Conservation (phyloP, 2,888 invertebrate species). For the Boloria selene region DNA sequence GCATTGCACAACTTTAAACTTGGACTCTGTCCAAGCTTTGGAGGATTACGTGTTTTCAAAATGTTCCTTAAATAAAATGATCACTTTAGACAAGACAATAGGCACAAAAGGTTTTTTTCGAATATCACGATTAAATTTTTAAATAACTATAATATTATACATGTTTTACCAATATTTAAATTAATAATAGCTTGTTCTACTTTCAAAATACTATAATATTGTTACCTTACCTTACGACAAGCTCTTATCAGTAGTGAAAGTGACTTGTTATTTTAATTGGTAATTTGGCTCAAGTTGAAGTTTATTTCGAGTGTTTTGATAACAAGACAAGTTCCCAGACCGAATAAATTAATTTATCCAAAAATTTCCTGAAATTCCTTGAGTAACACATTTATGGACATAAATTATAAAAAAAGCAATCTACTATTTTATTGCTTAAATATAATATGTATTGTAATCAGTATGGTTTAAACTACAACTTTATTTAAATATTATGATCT, state of each 20-base stretch:
- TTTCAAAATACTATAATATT: conserved; percentile 23
- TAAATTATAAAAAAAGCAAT: too few species aligned
- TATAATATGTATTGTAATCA: conserved; percentile 37
- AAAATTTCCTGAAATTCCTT: not conserved
- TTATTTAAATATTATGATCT: too few species aligned
- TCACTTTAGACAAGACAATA: not conserved
- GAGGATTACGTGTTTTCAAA: too few species aligned
- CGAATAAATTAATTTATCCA: conserved; percentile 9
- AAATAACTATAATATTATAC: too few species aligned
- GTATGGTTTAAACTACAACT: too few species aligned
- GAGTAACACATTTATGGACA: not conserved
- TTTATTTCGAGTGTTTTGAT: conserved; percentile 46
- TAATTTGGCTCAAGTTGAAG: conserved; percentile 57
- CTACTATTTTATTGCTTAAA: too few species aligned
- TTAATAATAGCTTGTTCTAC: conserved; percentile 6
- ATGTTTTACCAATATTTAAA: not conserved
- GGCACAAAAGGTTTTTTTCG: not conserved
- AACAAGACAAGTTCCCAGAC: conserved; percentile 43
- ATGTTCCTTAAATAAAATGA: too few species aligned
- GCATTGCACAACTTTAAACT: too few species aligned
- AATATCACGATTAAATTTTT: too few species aligned
- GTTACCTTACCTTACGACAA: conserved; percentile 54
- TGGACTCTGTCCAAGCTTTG: too few species aligned
- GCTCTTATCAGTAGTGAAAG: conserved; percentile 73
- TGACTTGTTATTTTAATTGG: conserved; percentile 76